Conservation (phyloP, 23 tunicate species). For the Trididemnum clinides region DNA sequence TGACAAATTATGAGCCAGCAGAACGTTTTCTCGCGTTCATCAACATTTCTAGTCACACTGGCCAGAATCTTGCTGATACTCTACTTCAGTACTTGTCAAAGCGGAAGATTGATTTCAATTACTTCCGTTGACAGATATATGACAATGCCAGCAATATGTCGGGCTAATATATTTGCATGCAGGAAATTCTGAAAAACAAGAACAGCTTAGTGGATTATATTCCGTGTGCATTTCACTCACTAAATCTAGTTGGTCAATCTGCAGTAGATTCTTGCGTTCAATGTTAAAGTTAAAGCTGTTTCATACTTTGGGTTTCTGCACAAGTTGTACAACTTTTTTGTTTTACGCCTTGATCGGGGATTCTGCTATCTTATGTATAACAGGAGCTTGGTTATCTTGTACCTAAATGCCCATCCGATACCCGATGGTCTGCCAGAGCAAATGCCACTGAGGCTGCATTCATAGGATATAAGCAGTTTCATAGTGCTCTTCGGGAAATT, state of each 20-base stretch:
- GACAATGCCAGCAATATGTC: too few relatives aligned
- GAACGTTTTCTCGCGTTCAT: not conserved
- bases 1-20: not conserved
- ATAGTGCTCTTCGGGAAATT: too few relatives aligned
- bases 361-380: not conserved
- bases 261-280: not conserved
- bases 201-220: too few relatives aligned
- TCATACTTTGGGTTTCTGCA: too few relatives aligned
- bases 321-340: not conserved
- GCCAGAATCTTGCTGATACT: too few relatives aligned
- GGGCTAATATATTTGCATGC: not conserved
- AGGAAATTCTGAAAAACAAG: not conserved
- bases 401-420: not conserved
- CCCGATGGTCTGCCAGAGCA: too few relatives aligned
- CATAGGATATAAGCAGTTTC: not conserved
- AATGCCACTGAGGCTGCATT: not conserved
- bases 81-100: not conserved
- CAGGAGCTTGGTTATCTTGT: not conserved
- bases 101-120: not conserved
- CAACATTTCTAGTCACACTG: not conserved
- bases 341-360: not conserved
- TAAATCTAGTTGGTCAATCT: not conserved
- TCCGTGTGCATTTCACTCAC: not conserved
- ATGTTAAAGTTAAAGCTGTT: not conserved
- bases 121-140: not conserved